phyloP scores from a whole-genome alignment of 1,140 invertebrate genomes.

The Mamestra configurata region DNA sequence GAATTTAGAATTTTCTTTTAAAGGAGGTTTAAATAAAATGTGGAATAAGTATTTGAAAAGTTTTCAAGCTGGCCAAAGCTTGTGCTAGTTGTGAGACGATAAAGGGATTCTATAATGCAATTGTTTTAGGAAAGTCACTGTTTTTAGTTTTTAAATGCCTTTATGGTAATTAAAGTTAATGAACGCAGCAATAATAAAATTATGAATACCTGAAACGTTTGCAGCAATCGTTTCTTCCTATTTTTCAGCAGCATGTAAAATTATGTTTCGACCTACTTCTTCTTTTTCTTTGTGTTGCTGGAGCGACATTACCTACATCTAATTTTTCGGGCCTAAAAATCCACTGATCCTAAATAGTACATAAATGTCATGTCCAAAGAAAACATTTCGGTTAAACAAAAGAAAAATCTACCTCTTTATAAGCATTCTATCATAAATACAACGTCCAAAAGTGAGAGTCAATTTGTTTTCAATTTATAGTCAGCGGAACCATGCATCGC shows the following conservation, averaged over 20 bases:
- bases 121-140: neutral
- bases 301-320: too few relatives aligned
- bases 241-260: too few relatives aligned
- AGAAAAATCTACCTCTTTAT: neutral
- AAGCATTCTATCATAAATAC: neutral
- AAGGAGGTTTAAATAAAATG: conserved; percentile 23
- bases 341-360: too few relatives aligned
- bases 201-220: too few relatives aligned
- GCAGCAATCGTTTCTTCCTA: too few relatives aligned
- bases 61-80: neutral
- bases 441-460: neutral
- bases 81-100: neutral
- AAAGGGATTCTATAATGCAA: neutral
- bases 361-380: too few relatives aligned
- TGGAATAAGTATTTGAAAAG: neutral
- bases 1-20: conserved; percentile 8
- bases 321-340: too few relatives aligned
- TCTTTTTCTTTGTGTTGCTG: too few relatives aligned
- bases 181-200: too few relatives aligned
- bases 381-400: neutral
- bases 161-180: neutral
- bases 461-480: neutral
- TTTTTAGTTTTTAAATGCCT: neutral
- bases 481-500: conserved; percentile 9
- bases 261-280: too few relatives aligned